phyloP scores from a whole-genome alignment of 2,113 vertebrate species.

The Cettia cetti region DNA sequence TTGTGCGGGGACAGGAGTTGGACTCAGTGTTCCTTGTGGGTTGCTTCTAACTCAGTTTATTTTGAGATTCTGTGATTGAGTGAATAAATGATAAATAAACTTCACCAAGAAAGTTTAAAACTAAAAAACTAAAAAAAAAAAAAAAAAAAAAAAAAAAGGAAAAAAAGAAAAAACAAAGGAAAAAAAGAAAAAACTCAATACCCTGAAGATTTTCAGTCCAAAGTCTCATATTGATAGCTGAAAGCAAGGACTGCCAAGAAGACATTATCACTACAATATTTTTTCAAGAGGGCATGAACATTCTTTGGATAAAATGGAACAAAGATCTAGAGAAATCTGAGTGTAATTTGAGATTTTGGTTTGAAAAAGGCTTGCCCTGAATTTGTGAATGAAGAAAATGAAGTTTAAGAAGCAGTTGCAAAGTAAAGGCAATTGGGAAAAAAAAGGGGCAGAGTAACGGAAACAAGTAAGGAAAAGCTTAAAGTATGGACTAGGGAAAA shows the following conservation, averaged over 20 bases:
- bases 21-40: background rate
- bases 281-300: background rate
- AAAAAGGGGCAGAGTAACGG: accelerated
- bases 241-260: background rate
- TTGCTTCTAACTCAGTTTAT: background rate
- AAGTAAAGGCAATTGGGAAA: background rate
- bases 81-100: background rate
- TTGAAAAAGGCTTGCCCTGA: background rate
- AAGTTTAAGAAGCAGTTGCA: background rate
- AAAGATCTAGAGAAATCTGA: background rate
- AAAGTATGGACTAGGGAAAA: background rate
- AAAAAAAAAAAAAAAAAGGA: too few species aligned
- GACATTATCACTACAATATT: background rate
- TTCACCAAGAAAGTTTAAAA: background rate
- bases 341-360: background rate
- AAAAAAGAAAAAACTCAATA: background rate
- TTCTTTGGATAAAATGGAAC: background rate
- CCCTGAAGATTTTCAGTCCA: background rate
- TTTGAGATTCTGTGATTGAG: background rate
- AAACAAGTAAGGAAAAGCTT: background rate
- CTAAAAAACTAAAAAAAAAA: too few species aligned
- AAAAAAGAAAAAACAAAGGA: background rate
- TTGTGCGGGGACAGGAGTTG: background rate
- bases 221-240: background rate
- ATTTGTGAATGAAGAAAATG: background rate